Evolutionary conservation across 2,113 vertebrate species (phyloP).

Genomic region (Prinia subflava): DNA sequence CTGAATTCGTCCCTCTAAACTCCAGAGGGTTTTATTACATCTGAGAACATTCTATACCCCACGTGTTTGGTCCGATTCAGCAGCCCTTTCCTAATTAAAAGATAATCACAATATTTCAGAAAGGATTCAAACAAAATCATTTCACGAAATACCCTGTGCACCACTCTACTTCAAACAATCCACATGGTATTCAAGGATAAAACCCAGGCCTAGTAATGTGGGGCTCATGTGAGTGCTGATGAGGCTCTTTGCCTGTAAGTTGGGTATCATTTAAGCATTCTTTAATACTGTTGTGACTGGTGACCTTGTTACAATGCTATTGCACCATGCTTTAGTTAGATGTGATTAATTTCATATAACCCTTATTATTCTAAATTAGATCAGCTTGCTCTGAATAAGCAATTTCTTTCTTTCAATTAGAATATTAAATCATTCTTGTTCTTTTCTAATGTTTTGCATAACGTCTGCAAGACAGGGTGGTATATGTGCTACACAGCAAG

Average conservation of each 20-base stretch:
- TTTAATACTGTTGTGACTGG: neutral
- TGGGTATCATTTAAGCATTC: neutral
- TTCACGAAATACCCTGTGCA: neutral
- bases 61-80: neutral
- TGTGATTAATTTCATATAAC: neutral
- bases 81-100: neutral
- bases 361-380: neutral
- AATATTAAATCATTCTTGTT: neutral
- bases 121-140: neutral
- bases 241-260: neutral
- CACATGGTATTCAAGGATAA: neutral
- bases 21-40: neutral
- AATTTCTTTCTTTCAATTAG: neutral
- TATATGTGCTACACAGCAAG: neutral
- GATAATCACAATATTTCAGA: neutral
- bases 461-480: neutral
- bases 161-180: neutral
- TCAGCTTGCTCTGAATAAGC: neutral
- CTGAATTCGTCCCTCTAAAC: neutral
- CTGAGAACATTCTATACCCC: neutral
- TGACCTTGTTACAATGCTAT: neutral
- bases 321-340: neutral
- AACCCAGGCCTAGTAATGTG: neutral
- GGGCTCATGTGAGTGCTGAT: neutral
- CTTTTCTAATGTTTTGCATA: neutral